phyloP scores from a whole-genome alignment of 2,888 invertebrate genomes.

The Carterocephalus palaemon region DNA sequence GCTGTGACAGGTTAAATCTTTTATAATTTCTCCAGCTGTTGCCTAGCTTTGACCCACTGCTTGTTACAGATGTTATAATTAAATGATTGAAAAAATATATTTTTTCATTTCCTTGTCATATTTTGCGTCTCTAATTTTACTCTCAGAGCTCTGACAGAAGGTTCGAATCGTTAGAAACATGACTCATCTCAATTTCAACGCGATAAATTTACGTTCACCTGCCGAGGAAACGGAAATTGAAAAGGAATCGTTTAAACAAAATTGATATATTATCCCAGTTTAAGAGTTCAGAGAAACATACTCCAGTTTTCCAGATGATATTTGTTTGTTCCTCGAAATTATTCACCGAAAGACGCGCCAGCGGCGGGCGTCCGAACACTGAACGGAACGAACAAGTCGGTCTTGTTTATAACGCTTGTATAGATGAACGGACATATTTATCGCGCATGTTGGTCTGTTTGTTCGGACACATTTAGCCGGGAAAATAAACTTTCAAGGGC shows the following conservation, averaged over 20 bases:
- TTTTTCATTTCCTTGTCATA: no score
- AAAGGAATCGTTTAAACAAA: conserved; percentile 13
- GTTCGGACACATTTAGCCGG: conserved; percentile 30
- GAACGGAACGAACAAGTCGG: conserved; percentile 6
- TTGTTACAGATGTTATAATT: no score
- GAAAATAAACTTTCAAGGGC: conserved; percentile 39
- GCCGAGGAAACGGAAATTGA: conserved; percentile 22
- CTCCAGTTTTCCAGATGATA: conserved; percentile 1
- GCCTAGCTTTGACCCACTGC: no score
- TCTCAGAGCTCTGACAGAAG: no score
- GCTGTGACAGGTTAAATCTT: no score
- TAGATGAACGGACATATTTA: conserved; percentile 20
- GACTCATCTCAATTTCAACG: no score
- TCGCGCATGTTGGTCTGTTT: conserved; percentile 16
- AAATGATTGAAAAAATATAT: no score
- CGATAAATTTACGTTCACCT: no score
- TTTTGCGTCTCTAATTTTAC: no score
- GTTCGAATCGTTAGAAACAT: no score
- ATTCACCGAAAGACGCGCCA: conserved; percentile 5
- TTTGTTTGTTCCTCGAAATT: conserved; percentile 15
- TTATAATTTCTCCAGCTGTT: no score
- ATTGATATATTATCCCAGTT: conserved; percentile 2
- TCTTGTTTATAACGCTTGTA: conserved; percentile 19
- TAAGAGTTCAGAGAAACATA: conserved; percentile 14
- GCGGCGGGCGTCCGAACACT: no score